Percentiles rank a stretch among this genome's conserved stretches.
Conservation (phyloP, 2,888 invertebrate species). For the Ennomos fuscantarius region DNA sequence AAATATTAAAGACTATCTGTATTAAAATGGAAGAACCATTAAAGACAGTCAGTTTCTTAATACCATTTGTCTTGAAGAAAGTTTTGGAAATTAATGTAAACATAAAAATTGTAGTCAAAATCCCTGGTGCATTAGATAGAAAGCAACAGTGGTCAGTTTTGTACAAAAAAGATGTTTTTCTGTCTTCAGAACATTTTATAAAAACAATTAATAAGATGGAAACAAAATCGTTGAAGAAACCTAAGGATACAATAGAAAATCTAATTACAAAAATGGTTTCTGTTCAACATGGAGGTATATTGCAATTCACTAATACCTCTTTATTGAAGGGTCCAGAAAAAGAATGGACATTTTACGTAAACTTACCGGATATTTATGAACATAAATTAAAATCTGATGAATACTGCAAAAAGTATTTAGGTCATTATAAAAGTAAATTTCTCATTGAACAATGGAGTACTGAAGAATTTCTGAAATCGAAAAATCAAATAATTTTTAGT, state of each 20-base stretch:
- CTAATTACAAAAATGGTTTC: slow-evolving; percentile 46
- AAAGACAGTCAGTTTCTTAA: slow-evolving; percentile 53
- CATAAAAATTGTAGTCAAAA: slow-evolving; percentile 58
- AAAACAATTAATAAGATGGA: slow-evolving; percentile 42
- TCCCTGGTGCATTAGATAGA: slow-evolving; percentile 61
- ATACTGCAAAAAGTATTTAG: slow-evolving; percentile 42
- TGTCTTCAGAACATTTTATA: slow-evolving; percentile 68
- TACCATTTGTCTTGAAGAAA: slow-evolving; percentile 51
- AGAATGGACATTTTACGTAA: slow-evolving; percentile 57
- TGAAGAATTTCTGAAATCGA: slow-evolving; percentile 59
- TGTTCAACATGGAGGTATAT: slow-evolving; percentile 51
- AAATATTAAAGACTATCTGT: slow-evolving; percentile 59
- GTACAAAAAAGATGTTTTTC: slow-evolving; percentile 51
- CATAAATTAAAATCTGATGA: slow-evolving; percentile 49
- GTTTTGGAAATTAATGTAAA: slow-evolving; percentile 50
- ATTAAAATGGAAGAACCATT: slow-evolving; percentile 55
- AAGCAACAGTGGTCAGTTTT: slow-evolving; percentile 63
- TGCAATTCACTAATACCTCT: slow-evolving; percentile 49
- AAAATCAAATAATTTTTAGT: slow-evolving; percentile 48
- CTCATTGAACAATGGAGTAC: slow-evolving; percentile 52
- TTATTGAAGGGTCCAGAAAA: slow-evolving; percentile 18
- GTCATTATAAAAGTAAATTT: slow-evolving; percentile 45
- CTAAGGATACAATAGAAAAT: slow-evolving; percentile 46
- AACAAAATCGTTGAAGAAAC: slow-evolving; percentile 44
- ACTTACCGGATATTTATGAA: slow-evolving; percentile 57